phyloP scores from a whole-genome alignment of 37 sponge, comb jelly and placozoan genomes.

The Cliona cf. orientalis region DNA sequence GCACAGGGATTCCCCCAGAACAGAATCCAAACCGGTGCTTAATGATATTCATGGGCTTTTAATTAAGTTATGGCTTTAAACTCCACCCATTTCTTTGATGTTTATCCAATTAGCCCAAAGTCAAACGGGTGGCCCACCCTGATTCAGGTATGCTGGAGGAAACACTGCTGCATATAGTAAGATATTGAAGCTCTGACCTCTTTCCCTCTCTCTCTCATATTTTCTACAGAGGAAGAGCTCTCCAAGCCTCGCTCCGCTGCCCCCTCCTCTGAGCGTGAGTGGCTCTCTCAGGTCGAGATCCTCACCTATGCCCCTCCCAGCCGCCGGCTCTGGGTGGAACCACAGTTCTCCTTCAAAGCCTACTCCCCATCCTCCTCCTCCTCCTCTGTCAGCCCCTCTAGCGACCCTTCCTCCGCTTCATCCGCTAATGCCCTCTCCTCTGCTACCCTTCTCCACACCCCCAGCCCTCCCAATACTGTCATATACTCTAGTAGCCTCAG shows the following conservation, averaged over 20 bases:
- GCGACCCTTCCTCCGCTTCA: not conserved
- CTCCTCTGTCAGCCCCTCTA: not conserved
- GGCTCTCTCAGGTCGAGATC: constrained; percentile 93
- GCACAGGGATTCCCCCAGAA: no score
- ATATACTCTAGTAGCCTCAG: constrained; percentile 32
- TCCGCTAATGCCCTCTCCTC: not conserved
- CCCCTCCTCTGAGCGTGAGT: constrained; percentile 43
- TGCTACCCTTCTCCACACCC: constrained; percentile 13
- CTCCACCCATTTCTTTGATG: no score
- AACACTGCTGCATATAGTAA: no score
- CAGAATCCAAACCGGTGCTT: no score
- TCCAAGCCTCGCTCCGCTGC: constrained; percentile 1
- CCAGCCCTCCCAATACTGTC: constrained; percentile 37
- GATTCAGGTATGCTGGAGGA: no score
- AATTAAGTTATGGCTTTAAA: no score
- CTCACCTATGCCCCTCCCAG: constrained; percentile 90
- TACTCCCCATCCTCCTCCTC: constrained; percentile 15
- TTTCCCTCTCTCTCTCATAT: no score
- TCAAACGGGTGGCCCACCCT: no score
- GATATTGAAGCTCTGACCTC: no score
- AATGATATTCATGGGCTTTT: no score
- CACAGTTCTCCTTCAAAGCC: constrained; percentile 93
- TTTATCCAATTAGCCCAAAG: no score
- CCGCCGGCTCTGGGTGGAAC: constrained; percentile 98
- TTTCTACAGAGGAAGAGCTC: no score